These are phyloP conservation scores for Trichonephila clavipes DNA, from an alignment of 1,140 invertebrate genomes.

Conservation along the genomic window DNA sequence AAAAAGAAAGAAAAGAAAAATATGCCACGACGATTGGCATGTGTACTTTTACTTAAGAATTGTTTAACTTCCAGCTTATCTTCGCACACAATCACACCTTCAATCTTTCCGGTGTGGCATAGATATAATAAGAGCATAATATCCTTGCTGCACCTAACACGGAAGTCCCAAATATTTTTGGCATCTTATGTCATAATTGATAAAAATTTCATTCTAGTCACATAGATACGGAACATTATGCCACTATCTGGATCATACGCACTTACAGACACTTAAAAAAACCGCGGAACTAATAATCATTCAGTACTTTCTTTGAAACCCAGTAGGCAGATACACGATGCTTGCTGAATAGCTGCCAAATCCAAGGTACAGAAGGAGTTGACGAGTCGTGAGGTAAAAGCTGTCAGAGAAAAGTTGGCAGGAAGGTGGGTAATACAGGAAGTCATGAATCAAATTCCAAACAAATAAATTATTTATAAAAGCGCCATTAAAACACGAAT, in stretches of 20 bases:
- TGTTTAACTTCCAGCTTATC: conserved; percentile 15
- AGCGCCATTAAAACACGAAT: conserved; percentile 9
- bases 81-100: background rate
- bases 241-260: too few relatives aligned
- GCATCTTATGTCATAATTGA: background rate
- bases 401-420: conserved; percentile 16
- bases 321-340: background rate
- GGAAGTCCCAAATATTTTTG: conserved; percentile 21
- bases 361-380: background rate
- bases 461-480: conserved; percentile 39
- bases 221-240: too few relatives aligned
- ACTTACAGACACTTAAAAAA: too few relatives aligned
- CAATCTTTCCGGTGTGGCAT: background rate
- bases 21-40: conserved; percentile 8
- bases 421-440: background rate
- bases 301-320: background rate
- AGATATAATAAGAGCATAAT: background rate
- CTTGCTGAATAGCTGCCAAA: background rate
- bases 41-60: background rate
- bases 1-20: background rate
- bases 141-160: conserved; percentile 6
- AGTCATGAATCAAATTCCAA: conserved; percentile 9
- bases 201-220: background rate
- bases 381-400: background rate
- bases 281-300: too few relatives aligned